phyloP scores from a whole-genome alignment of 2,797 vertebrate genomes.

The Coendou prehensilis region DNA sequence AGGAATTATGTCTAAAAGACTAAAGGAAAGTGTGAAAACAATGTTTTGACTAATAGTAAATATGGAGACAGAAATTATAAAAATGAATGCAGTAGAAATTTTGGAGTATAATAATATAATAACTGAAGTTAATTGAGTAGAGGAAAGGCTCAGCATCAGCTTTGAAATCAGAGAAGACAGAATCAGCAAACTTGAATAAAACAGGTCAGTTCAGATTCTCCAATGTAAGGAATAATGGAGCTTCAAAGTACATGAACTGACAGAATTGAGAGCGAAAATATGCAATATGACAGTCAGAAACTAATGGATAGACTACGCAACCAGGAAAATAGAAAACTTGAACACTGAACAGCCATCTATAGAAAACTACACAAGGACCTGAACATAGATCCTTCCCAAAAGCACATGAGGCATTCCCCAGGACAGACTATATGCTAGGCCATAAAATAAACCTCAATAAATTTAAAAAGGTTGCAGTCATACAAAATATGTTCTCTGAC shows the following conservation, averaged over 20 bases:
- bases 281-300: neutral
- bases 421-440: neutral
- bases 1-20: neutral
- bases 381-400: neutral
- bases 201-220: neutral
- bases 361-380: neutral
- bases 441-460: neutral
- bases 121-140: neutral
- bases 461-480: neutral
- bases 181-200: neutral
- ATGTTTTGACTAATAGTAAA: neutral
- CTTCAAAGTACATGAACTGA: neutral
- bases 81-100: conserved; percentile 1
- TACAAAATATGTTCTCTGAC: neutral
- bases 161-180: neutral
- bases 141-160: neutral
- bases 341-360: neutral
- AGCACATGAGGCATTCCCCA: neutral
- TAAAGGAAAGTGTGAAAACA: conserved; percentile 27
- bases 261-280: neutral
- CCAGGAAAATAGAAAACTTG: neutral
- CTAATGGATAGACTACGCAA: neutral
- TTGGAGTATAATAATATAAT: neutral
- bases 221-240: neutral
- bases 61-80: neutral